Percentiles rank a stretch among this genome's conserved stretches.
phyloP scores from a whole-genome alignment of 2,888 invertebrate genomes.

The Marasmarcha lunaedactyla region DNA sequence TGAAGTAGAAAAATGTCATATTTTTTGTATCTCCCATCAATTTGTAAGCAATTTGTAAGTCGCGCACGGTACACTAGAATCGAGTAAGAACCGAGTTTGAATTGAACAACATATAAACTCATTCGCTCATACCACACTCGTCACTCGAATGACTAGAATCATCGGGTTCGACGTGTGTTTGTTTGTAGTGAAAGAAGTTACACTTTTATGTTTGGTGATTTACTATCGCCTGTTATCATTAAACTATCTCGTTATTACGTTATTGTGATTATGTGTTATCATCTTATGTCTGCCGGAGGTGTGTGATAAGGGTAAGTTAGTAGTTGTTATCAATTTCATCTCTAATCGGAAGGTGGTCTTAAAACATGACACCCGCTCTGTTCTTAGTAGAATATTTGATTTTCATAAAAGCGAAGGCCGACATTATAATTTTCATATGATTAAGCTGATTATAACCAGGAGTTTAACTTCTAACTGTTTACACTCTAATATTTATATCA shows the following conservation, averaged over 20 bases:
- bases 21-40: too few relatives aligned
- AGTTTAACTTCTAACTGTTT: too few relatives aligned
- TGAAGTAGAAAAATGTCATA: too few relatives aligned
- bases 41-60: too few relatives aligned
- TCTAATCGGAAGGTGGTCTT: slow-evolving; percentile 29
- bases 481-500: too few relatives aligned
- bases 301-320: slow-evolving; percentile 61
- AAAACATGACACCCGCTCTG: slow-evolving; percentile 19
- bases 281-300: slow-evolving; percentile 44
- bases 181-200: not conserved
- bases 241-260: slow-evolving; percentile 16
- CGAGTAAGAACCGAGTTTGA: too few relatives aligned
- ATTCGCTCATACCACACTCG: too few relatives aligned
- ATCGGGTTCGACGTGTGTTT: too few relatives aligned
- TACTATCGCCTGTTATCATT: not conserved
- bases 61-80: too few relatives aligned
- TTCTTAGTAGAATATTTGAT: slow-evolving; percentile 18
- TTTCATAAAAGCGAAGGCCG: slow-evolving; percentile 5
- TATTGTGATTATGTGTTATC: slow-evolving; percentile 62
- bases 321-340: slow-evolving; percentile 21
- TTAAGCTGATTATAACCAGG: too few relatives aligned
- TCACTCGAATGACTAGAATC: too few relatives aligned
- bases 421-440: not conserved
- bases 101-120: too few relatives aligned
- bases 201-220: not conserved